A percentile compares a stretch with the other conserved stretches of the same genome.
These are phyloP conservation scores for Drepana falcataria DNA, from an alignment of 2,888 invertebrate genomes.

Conservation along the genomic window DNA sequence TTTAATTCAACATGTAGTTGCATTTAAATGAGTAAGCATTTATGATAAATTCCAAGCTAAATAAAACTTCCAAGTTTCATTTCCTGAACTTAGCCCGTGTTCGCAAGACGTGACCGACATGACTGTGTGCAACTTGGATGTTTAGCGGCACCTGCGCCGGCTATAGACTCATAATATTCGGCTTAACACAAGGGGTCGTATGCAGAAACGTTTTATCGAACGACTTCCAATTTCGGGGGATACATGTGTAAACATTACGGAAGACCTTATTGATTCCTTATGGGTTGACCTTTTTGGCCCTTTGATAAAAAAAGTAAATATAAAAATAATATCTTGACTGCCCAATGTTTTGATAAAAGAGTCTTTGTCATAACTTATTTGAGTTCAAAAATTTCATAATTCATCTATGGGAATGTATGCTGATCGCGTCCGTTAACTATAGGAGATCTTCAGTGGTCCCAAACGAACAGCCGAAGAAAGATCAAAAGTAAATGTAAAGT, in stretches of 20 bases:
- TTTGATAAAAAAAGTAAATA: background rate
- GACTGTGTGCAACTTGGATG: conserved; percentile 53
- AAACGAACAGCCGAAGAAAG: no score
- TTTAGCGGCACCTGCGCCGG: conserved; percentile 72
- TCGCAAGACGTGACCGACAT: conserved; percentile 46
- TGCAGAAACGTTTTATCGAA: conserved; percentile 26
- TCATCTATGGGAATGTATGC: no score
- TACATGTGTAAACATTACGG: conserved; percentile 35
- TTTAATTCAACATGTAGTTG: no score
- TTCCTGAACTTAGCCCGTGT: conserved; percentile 20
- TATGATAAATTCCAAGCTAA: background rate
- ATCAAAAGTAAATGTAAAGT: no score
- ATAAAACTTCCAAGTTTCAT: conserved; percentile 7
- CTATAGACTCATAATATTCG: conserved; percentile 78
- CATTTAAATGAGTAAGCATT: no score
- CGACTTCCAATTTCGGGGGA: conserved; percentile 24
- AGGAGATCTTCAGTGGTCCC: no score
- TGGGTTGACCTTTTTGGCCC: conserved; percentile 15
- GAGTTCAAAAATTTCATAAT: no score
- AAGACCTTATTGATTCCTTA: conserved; percentile 22
- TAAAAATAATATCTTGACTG: no score
- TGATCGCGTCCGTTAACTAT: no score
- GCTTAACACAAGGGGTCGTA: conserved; percentile 60
- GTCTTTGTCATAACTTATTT: no score
- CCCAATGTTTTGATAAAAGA: no score